Evolutionary conservation across 2,888 invertebrate species (phyloP).

Genomic region (Cheilosia pagana): DNA sequence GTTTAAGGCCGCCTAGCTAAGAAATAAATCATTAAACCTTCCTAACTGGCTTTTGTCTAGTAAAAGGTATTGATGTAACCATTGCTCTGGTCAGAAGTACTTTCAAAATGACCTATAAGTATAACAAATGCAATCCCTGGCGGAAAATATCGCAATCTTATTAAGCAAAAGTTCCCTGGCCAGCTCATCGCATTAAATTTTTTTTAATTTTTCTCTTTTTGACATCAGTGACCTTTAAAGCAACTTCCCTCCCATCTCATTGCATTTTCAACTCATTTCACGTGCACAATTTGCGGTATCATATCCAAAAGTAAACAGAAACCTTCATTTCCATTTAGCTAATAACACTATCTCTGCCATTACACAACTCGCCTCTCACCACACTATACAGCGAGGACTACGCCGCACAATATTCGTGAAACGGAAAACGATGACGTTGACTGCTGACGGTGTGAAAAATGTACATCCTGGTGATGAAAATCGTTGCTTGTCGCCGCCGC

Average conservation of each 20-base stretch:
- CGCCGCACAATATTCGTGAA: slow-evolving; percentile 19
- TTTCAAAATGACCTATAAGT: too few species aligned
- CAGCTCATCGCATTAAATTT: slow-evolving; percentile 1
- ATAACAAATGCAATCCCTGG: too few species aligned
- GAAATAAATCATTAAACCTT: too few species aligned
- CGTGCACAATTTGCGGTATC: slow-evolving; percentile 7
- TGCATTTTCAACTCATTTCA: slow-evolving; percentile 39
- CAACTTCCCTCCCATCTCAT: not conserved
- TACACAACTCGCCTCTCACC: slow-evolving; percentile 37
- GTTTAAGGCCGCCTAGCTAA: too few species aligned
- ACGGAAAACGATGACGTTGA: slow-evolving; percentile 63
- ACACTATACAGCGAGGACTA: not conserved
- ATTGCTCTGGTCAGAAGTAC: too few species aligned
- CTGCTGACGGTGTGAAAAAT: slow-evolving; percentile 64
- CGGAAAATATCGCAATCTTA: not conserved
- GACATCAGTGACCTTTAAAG: slow-evolving; percentile 4
- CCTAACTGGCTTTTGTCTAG: too few species aligned
- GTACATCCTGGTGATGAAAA: slow-evolving; percentile 63
- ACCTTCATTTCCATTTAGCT: slow-evolving; percentile 60
- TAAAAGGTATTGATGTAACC: too few species aligned
- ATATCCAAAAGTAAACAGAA: slow-evolving; percentile 37
- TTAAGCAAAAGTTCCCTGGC: not conserved
- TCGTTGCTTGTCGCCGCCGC: slow-evolving; percentile 20
- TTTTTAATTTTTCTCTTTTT: not conserved
- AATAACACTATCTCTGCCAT: slow-evolving; percentile 52